Conservation (phyloP, 2,797 vertebrate genomes). For the Myotis planiceps region DNA sequence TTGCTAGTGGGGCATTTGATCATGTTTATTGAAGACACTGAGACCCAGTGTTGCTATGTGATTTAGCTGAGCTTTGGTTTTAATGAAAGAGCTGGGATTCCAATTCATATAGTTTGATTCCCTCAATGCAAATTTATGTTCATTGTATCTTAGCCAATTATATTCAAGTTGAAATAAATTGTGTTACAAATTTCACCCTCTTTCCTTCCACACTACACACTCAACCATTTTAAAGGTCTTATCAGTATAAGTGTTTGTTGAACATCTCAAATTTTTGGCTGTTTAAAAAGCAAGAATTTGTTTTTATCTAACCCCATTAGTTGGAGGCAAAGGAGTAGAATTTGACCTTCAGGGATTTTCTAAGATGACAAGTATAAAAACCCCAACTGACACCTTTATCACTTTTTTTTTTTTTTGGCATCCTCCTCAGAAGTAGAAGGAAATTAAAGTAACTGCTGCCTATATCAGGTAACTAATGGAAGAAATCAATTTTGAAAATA, state of each 20-base stretch:
- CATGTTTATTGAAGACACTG: background rate
- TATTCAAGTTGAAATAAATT: background rate
- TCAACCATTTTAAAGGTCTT: background rate
- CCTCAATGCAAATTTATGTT: background rate
- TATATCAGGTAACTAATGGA: background rate
- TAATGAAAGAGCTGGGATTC: background rate
- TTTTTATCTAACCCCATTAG: background rate
- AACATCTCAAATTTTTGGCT: background rate
- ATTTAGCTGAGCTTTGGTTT: background rate
- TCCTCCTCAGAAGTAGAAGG: background rate
- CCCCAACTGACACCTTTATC: background rate
- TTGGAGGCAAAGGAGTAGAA: background rate
- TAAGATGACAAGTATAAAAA: background rate
- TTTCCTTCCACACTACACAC: background rate
- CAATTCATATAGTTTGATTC: background rate
- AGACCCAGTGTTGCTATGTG: rapidly evolving
- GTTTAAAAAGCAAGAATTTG: background rate
- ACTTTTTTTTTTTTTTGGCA: background rate
- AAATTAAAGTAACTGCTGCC: background rate
- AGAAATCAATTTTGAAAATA: constrained; percentile 44
- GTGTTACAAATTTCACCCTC: background rate
- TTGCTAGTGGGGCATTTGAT: background rate
- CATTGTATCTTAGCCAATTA: background rate
- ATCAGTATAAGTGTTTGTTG: rapidly evolving
- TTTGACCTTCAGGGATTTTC: constrained; percentile 22